Conservation (phyloP, 2,888 invertebrate species). For the Itoplectis maculator region DNA sequence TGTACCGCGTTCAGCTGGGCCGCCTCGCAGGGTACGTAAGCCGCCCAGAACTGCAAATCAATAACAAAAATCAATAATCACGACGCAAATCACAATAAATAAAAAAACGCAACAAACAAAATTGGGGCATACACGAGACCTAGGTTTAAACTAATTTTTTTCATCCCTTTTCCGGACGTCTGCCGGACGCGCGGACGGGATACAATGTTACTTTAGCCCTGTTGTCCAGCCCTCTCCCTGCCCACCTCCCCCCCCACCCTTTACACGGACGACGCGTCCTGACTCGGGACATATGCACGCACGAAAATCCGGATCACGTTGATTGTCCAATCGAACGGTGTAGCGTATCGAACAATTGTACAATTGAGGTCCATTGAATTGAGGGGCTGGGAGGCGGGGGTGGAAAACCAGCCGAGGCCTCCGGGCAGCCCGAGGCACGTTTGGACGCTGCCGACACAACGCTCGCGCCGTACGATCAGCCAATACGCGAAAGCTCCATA, state of each 20-base stretch:
- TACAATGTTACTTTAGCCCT: slow-evolving; percentile 24
- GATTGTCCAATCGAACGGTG: slow-evolving; percentile 66
- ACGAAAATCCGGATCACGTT: slow-evolving; percentile 67
- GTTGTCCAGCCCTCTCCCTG: slow-evolving; percentile 2
- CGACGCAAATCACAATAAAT: slow-evolving; percentile 47
- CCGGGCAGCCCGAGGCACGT: slow-evolving; percentile 53
- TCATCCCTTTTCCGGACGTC: slow-evolving; percentile 8
- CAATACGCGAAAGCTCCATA: slow-evolving; percentile 40
- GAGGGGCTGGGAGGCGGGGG: slow-evolving; percentile 9
- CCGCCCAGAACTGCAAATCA: slow-evolving; percentile 95
- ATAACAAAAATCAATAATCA: no score
- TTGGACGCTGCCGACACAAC: slow-evolving; percentile 45
- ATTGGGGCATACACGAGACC: neutral
- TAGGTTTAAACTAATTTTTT: slow-evolving; percentile 20
- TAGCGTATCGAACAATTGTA: slow-evolving; percentile 63
- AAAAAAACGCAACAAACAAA: slow-evolving; percentile 15
- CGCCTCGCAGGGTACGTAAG: slow-evolving; percentile 94
- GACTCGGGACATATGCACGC: slow-evolving; percentile 52
- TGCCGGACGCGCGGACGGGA: slow-evolving; percentile 9
- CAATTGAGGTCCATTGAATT: slow-evolving; percentile 63
- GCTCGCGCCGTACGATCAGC: slow-evolving; percentile 22
- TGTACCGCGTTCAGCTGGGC: slow-evolving; percentile 94
- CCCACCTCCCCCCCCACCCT: slow-evolving; percentile 13
- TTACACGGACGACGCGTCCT: neutral
- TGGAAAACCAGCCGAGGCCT: slow-evolving; percentile 13